These are phyloP conservation scores for Dryobota labecula DNA, from an alignment of 2,888 invertebrate genomes.

Conservation along the genomic window DNA sequence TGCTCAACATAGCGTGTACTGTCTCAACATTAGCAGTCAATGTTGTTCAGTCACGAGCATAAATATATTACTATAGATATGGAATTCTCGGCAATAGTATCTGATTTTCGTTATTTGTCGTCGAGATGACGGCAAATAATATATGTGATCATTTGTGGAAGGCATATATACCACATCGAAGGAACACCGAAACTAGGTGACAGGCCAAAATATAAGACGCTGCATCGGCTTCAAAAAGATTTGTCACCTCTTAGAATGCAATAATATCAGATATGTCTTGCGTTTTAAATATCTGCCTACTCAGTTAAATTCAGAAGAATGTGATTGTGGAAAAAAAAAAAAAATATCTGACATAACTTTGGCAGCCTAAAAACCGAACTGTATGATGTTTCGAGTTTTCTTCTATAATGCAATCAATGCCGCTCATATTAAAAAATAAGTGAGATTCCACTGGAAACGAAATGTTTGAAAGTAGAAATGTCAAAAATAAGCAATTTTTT, in stretches of 20 bases:
- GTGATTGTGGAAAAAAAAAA: no score
- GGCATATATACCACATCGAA: neutral
- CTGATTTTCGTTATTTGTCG: neutral
- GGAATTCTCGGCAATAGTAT: neutral
- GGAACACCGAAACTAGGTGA: neutral
- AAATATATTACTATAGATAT: neutral
- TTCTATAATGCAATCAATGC: no score
- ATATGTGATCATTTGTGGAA: neutral
- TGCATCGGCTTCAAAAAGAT: neutral
- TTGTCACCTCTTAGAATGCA: no score
- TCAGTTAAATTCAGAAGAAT: no score
- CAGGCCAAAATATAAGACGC: neutral
- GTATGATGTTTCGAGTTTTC: no score
- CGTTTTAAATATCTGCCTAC: no score
- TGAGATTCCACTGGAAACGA: no score
- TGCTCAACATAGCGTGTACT: neutral
- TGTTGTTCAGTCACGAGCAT: neutral
- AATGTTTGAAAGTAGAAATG: neutral
- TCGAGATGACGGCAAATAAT: neutral
- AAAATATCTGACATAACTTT: no score
- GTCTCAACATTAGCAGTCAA: neutral
- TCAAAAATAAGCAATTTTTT: no score
- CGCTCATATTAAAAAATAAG: no score
- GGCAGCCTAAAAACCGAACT: no score
- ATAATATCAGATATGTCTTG: neutral